Percentiles rank a stretch among this genome's conserved stretches.
phyloP scores from a whole-genome alignment of 2,797 vertebrate genomes.

The Danionella dracula region DNA sequence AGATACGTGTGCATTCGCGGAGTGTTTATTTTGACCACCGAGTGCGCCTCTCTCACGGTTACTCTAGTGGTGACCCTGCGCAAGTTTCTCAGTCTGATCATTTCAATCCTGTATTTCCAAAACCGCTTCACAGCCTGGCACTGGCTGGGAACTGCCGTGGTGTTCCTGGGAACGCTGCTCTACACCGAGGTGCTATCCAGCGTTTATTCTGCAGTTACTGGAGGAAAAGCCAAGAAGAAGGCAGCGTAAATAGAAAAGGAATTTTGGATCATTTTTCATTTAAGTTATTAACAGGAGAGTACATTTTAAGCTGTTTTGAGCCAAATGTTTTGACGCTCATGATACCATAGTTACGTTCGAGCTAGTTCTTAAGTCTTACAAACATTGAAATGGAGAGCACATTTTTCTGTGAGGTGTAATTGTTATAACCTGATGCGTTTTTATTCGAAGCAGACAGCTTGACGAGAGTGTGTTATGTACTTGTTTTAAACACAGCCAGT shows the following conservation, averaged over 20 bases:
- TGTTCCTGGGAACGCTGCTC: conserved; percentile 87
- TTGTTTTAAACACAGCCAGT: not conserved
- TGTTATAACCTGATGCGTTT: not conserved
- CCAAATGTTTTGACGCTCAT: no score
- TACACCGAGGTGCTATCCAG: conserved; percentile 89
- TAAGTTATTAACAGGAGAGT: not conserved
- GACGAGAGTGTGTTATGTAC: not conserved
- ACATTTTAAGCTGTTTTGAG: not conserved
- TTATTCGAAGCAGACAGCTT: not conserved
- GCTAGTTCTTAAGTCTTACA: no score
- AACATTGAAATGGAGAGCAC: no score
- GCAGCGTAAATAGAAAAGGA: conserved; percentile 47
- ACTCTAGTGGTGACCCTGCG: conserved; percentile 92
- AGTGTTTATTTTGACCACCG: conserved; percentile 91
- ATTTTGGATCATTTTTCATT: not conserved
- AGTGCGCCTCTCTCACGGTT: conserved; percentile 92
- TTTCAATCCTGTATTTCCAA: conserved; percentile 92
- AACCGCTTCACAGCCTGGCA: conserved; percentile 94
- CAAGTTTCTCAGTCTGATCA: conserved; percentile 96
- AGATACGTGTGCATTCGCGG: conserved; percentile 94
- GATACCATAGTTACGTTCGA: no score
- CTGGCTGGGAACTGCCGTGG: conserved; percentile 86
- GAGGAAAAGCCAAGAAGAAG: conserved; percentile 57
- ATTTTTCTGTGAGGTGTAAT: no score
- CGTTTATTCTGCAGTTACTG: conserved; percentile 43